These are phyloP conservation scores for Ara ararauna DNA, from an alignment of 2,797 vertebrate genomes.

Conservation along the genomic window DNA sequence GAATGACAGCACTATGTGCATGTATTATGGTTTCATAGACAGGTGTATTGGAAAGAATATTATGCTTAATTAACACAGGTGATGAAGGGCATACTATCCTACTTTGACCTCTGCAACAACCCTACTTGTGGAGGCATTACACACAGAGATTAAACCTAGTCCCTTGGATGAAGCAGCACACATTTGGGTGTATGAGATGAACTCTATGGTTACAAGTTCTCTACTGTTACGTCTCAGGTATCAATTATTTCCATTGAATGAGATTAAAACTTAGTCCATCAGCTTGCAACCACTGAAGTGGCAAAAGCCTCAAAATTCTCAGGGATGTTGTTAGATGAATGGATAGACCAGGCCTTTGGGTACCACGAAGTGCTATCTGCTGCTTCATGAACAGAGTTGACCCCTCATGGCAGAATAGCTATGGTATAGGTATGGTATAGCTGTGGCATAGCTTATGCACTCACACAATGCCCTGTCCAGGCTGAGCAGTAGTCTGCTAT, in stretches of 20 bases:
- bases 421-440: not conserved
- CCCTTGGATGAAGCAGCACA: not conserved
- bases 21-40: not conserved
- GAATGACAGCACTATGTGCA: not conserved
- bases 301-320: not conserved
- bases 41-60: not conserved
- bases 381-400: not conserved
- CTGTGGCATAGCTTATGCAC: no score
- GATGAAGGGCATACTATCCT: not conserved
- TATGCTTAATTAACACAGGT: not conserved
- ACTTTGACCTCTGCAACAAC: not conserved
- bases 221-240: no score
- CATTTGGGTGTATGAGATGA: not conserved
- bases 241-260: no score
- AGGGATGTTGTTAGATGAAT: fast-evolving
- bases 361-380: not conserved
- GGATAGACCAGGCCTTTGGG: not conserved
- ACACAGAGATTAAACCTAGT: not conserved
- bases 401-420: not conserved
- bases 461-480: fast-evolving
- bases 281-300: not conserved
- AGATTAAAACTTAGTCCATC: not conserved
- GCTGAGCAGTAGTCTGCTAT: not conserved
- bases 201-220: not conserved
- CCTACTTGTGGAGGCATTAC: not conserved